A percentile compares a stretch with the other conserved stretches of the same genome.
Evolutionary conservation across 2,888 invertebrate species (phyloP).

Genomic region (Copidosoma aretas): DNA sequence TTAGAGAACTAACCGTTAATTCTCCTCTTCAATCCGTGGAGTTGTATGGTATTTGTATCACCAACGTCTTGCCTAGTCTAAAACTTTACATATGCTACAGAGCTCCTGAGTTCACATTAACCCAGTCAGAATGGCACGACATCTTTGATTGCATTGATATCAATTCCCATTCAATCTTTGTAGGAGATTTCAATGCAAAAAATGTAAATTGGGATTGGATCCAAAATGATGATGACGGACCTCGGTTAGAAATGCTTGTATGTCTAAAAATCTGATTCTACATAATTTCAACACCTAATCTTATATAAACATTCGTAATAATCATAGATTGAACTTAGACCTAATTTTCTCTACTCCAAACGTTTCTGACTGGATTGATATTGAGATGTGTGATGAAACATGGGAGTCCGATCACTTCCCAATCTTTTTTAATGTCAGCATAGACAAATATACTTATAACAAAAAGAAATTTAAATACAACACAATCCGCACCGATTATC

Average conservation of each 20-base stretch:
- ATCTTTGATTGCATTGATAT: conserved; percentile 4
- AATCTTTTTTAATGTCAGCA: not conserved
- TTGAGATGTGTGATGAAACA: conserved; percentile 1
- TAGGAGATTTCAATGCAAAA: conserved; percentile 28
- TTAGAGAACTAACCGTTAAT: not conserved
- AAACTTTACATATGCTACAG: not conserved
- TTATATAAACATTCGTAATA: not conserved
- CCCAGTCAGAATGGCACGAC: conserved; percentile 17
- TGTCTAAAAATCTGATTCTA: not conserved
- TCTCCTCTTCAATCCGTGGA: not conserved
- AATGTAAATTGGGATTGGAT: conserved; percentile 23
- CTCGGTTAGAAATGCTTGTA: not conserved
- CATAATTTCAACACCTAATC: conserved; percentile 5
- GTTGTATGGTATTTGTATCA: not conserved
- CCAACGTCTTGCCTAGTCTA: not conserved
- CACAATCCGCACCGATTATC: not conserved
- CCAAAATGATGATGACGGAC: conserved; percentile 17
- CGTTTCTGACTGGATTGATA: not conserved
- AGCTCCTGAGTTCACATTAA: not conserved
- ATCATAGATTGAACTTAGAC: conserved; percentile 18
- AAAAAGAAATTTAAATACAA: conserved; percentile 12
- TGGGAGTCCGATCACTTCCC: conserved; percentile 11
- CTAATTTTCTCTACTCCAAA: conserved; percentile 15
- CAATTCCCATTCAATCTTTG: not conserved
- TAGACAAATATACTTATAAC: not conserved